These are phyloP conservation scores for Psittacula cyanocephala DNA, from an alignment of 2,113 vertebrate genomes.

Conservation along the genomic window DNA sequence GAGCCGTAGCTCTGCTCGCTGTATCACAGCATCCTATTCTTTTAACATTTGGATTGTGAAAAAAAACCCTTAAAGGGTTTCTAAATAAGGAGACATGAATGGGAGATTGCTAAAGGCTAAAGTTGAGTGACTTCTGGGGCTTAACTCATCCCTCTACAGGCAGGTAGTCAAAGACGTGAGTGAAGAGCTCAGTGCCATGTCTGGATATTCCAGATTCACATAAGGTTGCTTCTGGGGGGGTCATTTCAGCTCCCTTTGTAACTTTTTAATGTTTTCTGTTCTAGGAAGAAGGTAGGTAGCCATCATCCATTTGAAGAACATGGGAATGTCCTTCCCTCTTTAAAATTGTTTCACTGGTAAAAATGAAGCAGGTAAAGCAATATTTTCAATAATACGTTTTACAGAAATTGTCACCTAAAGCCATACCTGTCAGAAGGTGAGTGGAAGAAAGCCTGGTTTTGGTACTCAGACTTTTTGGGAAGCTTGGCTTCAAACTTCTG, in stretches of 20 bases:
- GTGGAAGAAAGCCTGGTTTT: not conserved
- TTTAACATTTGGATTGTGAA: not conserved
- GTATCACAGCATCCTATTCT: not conserved
- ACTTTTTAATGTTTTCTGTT: not conserved
- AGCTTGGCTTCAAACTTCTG: not conserved
- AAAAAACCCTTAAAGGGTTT: not conserved
- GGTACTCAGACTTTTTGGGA: not conserved
- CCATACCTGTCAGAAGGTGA: not conserved
- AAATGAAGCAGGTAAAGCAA: not conserved
- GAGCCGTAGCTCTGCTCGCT: not conserved
- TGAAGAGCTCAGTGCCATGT: not conserved
- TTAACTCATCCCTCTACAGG: not conserved
- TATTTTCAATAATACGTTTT: not conserved
- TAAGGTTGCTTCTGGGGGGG: not conserved
- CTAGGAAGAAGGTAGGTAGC: not conserved
- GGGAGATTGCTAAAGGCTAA: not conserved
- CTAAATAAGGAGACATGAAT: not conserved
- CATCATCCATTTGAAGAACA: not conserved
- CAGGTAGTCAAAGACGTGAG: not conserved
- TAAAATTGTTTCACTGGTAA: not conserved
- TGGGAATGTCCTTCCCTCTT: not conserved
- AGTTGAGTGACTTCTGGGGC: not conserved
- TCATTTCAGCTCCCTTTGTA: not conserved
- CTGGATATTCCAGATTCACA: not conserved
- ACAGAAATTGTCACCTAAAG: not conserved